Conservation (phyloP, 2,113 vertebrate species). For the Larimichthys crocea region DNA sequence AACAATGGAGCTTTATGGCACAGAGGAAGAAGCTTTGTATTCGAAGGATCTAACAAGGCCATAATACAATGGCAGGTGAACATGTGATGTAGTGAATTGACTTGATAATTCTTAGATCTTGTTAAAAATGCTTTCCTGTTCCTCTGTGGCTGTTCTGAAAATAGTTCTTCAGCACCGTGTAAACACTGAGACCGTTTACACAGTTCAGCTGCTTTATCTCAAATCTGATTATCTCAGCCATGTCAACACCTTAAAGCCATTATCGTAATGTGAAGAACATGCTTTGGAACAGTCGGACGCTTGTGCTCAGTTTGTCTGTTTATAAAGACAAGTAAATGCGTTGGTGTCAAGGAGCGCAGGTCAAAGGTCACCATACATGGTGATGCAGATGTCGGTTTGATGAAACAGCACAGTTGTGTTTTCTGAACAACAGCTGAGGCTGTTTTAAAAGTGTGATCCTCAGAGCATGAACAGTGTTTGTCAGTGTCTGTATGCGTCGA, state of each 20-base stretch:
- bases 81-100: neutral
- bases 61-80: neutral
- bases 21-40: neutral
- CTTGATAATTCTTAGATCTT: neutral
- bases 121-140: conserved; percentile 5
- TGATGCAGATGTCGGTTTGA: neutral
- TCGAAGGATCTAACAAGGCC: neutral
- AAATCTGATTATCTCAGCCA: conserved; percentile 9
- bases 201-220: neutral
- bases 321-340: conserved; percentile 1
- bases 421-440: neutral
- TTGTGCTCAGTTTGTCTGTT: neutral
- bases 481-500: neutral
- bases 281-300: neutral
- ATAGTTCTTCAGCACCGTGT: neutral
- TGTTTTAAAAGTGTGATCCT: neutral
- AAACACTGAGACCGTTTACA: neutral
- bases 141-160: neutral
- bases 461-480: neutral
- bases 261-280: conserved; percentile 23
- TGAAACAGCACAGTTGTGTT: neutral
- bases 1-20: neutral
- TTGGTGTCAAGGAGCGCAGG: neutral
- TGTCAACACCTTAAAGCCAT: conserved; percentile 27
- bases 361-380: neutral